These are phyloP conservation scores for Oscheius myriophilus DNA, from an alignment of 2,888 invertebrate genomes.

Conservation along the genomic window DNA sequence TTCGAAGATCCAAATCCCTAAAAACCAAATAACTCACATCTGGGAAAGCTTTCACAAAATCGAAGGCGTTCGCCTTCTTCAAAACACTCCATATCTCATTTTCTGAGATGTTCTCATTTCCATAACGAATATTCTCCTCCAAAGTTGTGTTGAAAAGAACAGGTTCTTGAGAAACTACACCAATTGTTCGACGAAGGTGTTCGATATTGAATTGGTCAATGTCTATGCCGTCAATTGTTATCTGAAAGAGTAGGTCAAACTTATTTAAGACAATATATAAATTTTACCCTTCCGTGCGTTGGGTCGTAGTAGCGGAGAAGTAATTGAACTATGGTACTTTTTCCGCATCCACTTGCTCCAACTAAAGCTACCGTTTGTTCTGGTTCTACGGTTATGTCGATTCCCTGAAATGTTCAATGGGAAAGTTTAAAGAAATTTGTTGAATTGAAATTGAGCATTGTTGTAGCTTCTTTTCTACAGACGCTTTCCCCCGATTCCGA, in stretches of 20 bases:
- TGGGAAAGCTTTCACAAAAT: constrained; percentile 72
- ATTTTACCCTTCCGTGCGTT: constrained; percentile 33
- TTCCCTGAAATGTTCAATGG: constrained; percentile 35
- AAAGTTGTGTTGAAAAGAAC: constrained; percentile 77
- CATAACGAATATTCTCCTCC: constrained; percentile 73
- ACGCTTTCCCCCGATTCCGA: no score
- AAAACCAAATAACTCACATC: no score
- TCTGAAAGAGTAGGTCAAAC: neutral
- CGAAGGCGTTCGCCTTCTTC: constrained; percentile 72
- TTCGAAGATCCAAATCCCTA: no score
- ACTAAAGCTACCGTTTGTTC: constrained; percentile 59
- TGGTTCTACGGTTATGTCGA: constrained; percentile 44
- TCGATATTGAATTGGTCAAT: constrained; percentile 72
- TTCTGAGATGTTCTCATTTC: constrained; percentile 47
- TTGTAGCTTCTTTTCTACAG: no score
- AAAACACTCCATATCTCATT: constrained; percentile 53
- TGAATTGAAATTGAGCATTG: no score
- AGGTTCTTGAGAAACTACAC: constrained; percentile 72
- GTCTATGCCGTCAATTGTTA: constrained; percentile 71
- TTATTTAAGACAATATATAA: no score
- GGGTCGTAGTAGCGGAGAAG: constrained; percentile 52
- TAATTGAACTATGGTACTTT: constrained; percentile 55
- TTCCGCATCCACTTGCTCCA: constrained; percentile 58
- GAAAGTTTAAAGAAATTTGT: no score
- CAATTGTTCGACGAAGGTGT: constrained; percentile 72